These are phyloP conservation scores for Oegoconia quadripuncta DNA, from an alignment of 2,888 invertebrate species.

Conservation along the genomic window DNA sequence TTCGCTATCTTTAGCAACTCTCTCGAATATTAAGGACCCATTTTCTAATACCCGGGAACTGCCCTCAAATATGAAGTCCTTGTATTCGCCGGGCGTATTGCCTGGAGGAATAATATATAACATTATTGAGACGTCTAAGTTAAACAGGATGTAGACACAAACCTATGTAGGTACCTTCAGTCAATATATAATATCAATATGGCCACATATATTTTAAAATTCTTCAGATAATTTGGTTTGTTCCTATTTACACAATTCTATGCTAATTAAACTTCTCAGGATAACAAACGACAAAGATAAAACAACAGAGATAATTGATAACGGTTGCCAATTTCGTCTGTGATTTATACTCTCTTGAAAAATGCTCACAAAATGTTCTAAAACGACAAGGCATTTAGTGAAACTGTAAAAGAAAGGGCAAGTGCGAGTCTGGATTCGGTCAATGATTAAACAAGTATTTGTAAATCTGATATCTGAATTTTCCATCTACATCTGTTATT, in stretches of 20 bases:
- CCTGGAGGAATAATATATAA: slow-evolving; percentile 50
- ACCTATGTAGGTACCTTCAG: too few relatives aligned
- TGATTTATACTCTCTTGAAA: slow-evolving; percentile 8
- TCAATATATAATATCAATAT: not conserved
- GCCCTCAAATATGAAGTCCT: slow-evolving; percentile 89
- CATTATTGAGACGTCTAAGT: not conserved
- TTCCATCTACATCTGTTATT: too few relatives aligned
- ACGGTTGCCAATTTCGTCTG: slow-evolving; percentile 5
- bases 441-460: too few relatives aligned
- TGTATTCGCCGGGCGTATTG: slow-evolving; percentile 86
- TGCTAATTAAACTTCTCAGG: too few relatives aligned
- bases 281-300: slow-evolving; percentile 5
- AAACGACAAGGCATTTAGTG: slow-evolving; percentile 6
- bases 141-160: too few relatives aligned
- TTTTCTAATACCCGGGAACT: slow-evolving; percentile 88
- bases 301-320: slow-evolving; percentile 7
- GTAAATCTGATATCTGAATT: too few relatives aligned
- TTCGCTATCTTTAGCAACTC: slow-evolving; percentile 91
- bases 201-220: not conserved
- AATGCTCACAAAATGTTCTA: slow-evolving; percentile 3
- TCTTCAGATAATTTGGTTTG: too few relatives aligned
- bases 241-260: too few relatives aligned
- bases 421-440: too few relatives aligned
- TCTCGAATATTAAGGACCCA: slow-evolving; percentile 90
- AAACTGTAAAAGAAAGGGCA: slow-evolving; percentile 6